Conservation (phyloP, 2,888 invertebrate genomes). For the Nemoura dubitans region DNA sequence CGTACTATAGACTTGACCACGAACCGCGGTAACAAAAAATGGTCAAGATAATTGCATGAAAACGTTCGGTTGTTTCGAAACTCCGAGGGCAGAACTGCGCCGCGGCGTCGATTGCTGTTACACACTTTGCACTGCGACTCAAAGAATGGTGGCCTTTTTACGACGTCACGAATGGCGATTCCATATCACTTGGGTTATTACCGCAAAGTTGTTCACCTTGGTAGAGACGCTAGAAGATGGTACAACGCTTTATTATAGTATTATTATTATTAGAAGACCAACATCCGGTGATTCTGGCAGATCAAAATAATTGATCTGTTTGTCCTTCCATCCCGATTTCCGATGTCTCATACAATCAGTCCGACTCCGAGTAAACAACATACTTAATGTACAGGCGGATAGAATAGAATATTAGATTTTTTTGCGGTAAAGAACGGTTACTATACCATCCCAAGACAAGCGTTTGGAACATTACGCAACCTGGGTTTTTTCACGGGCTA, state of each 20-base stretch:
- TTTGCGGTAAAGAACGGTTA: no score
- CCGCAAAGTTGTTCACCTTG: constrained; percentile 26
- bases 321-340: constrained; percentile 1
- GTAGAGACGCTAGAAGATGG: background rate
- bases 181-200: background rate
- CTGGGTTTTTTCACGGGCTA: background rate
- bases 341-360: no score
- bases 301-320: constrained; percentile 16
- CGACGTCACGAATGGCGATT: background rate
- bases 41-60: no score
- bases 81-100: no score
- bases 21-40: no score
- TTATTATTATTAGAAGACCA: constrained; percentile 29
- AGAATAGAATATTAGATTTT: no score
- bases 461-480: background rate
- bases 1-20: no score
- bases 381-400: no score
- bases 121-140: background rate
- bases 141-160: background rate
- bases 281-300: constrained; percentile 27
- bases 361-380: no score
- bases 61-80: no score
- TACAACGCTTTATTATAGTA: background rate
- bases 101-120: no score
- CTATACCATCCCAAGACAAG: no score